These are phyloP conservation scores for Heterochromis multidens DNA, from an alignment of 2,113 vertebrate species.

Conservation along the genomic window DNA sequence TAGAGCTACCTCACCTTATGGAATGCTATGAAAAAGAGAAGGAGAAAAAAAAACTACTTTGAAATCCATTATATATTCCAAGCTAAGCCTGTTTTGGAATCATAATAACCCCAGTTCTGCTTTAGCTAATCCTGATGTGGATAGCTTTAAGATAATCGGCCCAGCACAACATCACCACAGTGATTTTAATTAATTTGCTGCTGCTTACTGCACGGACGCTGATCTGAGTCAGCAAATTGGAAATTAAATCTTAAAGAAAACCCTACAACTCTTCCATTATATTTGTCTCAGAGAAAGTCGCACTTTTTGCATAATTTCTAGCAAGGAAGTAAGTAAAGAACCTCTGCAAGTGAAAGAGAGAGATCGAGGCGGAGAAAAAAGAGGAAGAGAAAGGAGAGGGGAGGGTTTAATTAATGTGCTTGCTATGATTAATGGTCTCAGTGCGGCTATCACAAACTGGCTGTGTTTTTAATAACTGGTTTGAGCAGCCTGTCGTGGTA, in stretches of 20 bases:
- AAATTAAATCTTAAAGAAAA: not conserved
- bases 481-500: slow-evolving; percentile 36
- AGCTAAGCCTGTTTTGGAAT: slow-evolving; percentile 55
- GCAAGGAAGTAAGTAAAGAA: not conserved
- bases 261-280: not conserved
- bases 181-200: slow-evolving; percentile 58
- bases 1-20: not conserved
- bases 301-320: not conserved
- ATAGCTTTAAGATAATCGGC: slow-evolving; percentile 56
- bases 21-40: not conserved
- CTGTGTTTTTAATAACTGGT: slow-evolving; percentile 60
- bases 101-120: slow-evolving; percentile 39
- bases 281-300: not conserved
- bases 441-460: slow-evolving; percentile 52
- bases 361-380: not conserved
- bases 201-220: slow-evolving; percentile 14
- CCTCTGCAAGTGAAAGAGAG: not conserved
- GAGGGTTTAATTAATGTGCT: slow-evolving; percentile 62
- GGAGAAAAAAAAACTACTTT: not conserved
- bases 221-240: slow-evolving; percentile 41
- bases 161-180: slow-evolving; percentile 21
- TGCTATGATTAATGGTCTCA: slow-evolving; percentile 64
- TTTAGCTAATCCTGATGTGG: slow-evolving; percentile 57
- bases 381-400: not conserved
- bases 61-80: slow-evolving; percentile 34